These are phyloP conservation scores for Atlantisia rogersi DNA, from an alignment of 2,113 vertebrate genomes.

Conservation along the genomic window DNA sequence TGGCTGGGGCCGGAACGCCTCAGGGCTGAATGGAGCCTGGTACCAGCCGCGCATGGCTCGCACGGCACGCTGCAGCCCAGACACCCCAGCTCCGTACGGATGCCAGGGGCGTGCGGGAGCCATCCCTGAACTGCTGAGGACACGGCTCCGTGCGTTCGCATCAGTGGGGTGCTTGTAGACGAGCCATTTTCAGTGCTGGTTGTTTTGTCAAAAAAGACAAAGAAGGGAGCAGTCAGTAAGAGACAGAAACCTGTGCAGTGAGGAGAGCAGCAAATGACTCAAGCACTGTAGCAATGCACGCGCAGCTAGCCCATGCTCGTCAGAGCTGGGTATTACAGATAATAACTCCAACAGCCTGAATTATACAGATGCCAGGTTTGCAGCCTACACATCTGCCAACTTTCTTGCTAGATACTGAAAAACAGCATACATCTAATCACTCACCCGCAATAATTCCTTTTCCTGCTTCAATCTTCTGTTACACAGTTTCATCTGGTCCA, in stretches of 20 bases:
- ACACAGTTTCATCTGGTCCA: neutral
- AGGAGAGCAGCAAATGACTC: neutral
- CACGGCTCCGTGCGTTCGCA: fast-evolving
- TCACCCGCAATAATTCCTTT: neutral
- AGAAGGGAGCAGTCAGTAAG: neutral
- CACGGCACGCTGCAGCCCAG: fast-evolving
- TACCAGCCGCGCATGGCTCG: neutral
- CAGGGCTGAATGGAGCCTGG: neutral
- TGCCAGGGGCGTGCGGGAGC: neutral
- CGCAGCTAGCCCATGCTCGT: neutral
- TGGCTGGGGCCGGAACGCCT: fast-evolving
- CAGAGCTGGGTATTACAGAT: neutral
- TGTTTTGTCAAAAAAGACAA: neutral
- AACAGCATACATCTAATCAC: neutral
- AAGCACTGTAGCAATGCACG: neutral
- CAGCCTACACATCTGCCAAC: neutral
- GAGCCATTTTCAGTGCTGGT: neutral
- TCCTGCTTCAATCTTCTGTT: neutral
- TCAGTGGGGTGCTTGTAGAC: neutral
- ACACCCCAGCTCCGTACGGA: neutral
- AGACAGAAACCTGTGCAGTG: neutral
- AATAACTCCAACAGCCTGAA: neutral
- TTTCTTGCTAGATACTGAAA: neutral
- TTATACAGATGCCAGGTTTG: neutral
- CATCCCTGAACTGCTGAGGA: neutral